Evolutionary conservation across 2,888 invertebrate genomes (phyloP), one percentile per base, ranked within the genome.

Genomic region (Tillus elongatus): DNA sequence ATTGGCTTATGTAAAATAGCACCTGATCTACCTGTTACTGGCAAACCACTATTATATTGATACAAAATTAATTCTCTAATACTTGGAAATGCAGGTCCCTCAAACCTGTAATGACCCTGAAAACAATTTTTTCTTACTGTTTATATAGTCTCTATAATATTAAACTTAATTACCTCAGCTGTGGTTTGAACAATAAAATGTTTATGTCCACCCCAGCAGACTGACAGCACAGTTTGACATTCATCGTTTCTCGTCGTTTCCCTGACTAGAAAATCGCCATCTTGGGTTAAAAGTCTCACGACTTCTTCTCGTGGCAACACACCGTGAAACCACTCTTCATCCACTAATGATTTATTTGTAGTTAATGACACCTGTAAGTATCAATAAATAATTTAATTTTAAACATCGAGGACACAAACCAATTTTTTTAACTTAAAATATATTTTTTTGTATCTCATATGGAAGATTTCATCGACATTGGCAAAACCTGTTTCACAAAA

Each of bases 281-380:
- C 89, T 37, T 82, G 82, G n/a, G 83, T 78, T 42, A 96, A 71
- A 27, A 96, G 71, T 42, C 93, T 71, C 29, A 93, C 92, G 15
- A 95, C 95, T 69, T 96, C 95, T 65, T 95, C 95, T 9, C 96
- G 74, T 0, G 96, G 96, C 40, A 96, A 67, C 8, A 95, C 92
- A 1, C 96, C 96, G 60, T 96, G 96, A 68, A 95, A 95, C 93
- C 93, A 95, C 62, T 92, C 91, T 66, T 93, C 92, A 51, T 92
- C 90, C 44, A 89, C 82, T 31, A 87, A 66, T 8, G 81, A 77
- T 28, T 82, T 78, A 36, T 63, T 63, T 6, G 57, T 59, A 33
- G 63, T 60, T 38, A 61, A 40, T n/a, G 61, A 48, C 13, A 63
- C 63, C 64, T 64, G 43, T 6, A 14, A n/a, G n/a, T n/a, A n/a